Percentiles rank a stretch among this genome's conserved stretches.
Conservation (phyloP, 92 coral and sea anemone species). For the Scolanthus callimorphus region DNA sequence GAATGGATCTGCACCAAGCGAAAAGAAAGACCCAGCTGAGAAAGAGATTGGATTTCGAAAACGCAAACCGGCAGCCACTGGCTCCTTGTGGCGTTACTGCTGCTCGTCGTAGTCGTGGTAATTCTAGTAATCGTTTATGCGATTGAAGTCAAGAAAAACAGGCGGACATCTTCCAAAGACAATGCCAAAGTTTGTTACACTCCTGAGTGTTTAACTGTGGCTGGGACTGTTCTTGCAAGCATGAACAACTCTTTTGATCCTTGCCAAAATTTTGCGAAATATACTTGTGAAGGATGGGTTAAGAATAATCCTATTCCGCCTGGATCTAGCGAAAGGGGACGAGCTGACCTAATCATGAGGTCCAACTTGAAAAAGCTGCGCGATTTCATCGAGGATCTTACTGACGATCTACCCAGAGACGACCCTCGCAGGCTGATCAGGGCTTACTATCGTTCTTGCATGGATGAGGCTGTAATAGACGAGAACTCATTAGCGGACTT, state of each 20-base stretch:
- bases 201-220: constrained; percentile 42
- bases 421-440: constrained; percentile 27
- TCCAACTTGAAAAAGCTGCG: constrained; percentile 26
- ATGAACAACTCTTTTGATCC: constrained; percentile 37
- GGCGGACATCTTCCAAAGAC: neutral
- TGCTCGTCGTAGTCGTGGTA: neutral
- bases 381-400: constrained; percentile 23
- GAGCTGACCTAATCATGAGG: constrained; percentile 7
- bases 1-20: constrained; percentile 10
- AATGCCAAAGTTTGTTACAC: constrained; percentile 39
- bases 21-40: neutral
- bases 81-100: neutral
- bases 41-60: too few relatives aligned
- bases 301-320: constrained; percentile 35
- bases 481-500: constrained; percentile 18
- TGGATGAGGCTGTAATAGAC: constrained; percentile 39
- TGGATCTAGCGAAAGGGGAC: constrained; percentile 27
- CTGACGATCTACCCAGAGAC: neutral
- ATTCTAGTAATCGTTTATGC: neutral
- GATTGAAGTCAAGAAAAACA: neutral
- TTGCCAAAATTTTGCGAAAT: constrained; percentile 31
- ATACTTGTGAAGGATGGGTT: constrained; percentile 57
- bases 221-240: constrained; percentile 25
- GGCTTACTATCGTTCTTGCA: constrained; percentile 32
- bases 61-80: neutral